Evolutionary conservation across 2,888 invertebrate genomes (phyloP), one percentile per base, ranked within the genome.

Genomic region (Netelia fuscicornis): DNA sequence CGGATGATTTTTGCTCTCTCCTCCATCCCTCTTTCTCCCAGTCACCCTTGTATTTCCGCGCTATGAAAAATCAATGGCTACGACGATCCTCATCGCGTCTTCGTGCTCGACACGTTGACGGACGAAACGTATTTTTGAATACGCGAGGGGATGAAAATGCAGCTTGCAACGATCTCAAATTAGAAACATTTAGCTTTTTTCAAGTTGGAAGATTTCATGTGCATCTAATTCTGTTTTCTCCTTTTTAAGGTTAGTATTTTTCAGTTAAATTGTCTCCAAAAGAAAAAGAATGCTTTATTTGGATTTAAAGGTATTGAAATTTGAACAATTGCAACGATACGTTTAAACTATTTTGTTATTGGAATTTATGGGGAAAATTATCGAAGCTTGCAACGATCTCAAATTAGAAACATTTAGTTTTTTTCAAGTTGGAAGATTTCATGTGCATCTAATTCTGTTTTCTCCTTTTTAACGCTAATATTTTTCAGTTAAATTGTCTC

Each of bases 31-130:
- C 44, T 56, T 65, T 62, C 54, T 44, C 44, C 1, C 52, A n/a
- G 11, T 17, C 17, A 17, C 70, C 17, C 54, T 10, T 70, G 54
- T 37, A 70, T 44, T 62, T 52, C 60, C 71, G 56, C 37, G 37
- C 17, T 58, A 64, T 54, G 42, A 79, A 84, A 64, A 75, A 64
- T 76, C 65, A 76, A 71, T 80, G 83, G 10, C 44, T 58, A 65
- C n/a, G 56, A 58, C 65, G 30, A 11, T 23, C n/a, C n/a, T 13
- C 71, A 5, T 42, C 54, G 54, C 42, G n/a, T 37, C 9, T 56
- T 79, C 23, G 64, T 48, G 48, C 11, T 13, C 11, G 10, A 13
- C 2, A 1, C 13, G 2, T 13, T 2, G 11, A 13, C 13, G 11
- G 11, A 48, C 13, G 13, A 48, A 1, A 48, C 10, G 13, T 1